Evolutionary conservation across 2,888 invertebrate genomes (phyloP).

Genomic region (Hydrotaea diabolus): DNA sequence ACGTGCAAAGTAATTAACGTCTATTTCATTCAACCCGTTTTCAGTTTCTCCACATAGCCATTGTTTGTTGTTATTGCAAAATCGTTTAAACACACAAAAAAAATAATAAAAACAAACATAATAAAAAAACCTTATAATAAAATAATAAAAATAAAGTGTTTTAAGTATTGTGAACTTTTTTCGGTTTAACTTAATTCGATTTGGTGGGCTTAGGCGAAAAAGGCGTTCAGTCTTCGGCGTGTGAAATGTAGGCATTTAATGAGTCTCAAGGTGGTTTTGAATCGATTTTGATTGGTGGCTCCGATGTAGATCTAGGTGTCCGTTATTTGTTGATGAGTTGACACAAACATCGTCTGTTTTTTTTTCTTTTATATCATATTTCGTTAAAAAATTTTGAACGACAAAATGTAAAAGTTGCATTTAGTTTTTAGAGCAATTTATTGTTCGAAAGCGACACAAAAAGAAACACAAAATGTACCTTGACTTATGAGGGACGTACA

Average conservation of each 20-base stretch:
- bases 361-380: background rate
- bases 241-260: constrained; percentile 9
- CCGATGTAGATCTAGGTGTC: background rate
- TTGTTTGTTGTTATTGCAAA: constrained; percentile 7
- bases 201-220: background rate
- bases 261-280: constrained; percentile 6
- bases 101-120: too few species aligned
- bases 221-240: background rate
- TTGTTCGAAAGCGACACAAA: background rate
- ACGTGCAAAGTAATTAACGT: constrained; percentile 13
- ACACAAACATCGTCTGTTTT: background rate
- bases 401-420: background rate
- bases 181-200: background rate
- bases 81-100: too few species aligned
- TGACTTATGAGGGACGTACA: background rate
- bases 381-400: background rate
- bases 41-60: background rate
- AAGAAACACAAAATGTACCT: background rate
- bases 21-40: too few species aligned
- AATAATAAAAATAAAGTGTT: background rate
- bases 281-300: background rate
- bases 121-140: background rate
- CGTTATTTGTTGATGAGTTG: background rate
- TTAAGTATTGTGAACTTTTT: background rate
- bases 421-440: background rate